Evolutionary conservation across 1,140 invertebrate species (phyloP).

Genomic region (Euwallacea similis): DNA sequence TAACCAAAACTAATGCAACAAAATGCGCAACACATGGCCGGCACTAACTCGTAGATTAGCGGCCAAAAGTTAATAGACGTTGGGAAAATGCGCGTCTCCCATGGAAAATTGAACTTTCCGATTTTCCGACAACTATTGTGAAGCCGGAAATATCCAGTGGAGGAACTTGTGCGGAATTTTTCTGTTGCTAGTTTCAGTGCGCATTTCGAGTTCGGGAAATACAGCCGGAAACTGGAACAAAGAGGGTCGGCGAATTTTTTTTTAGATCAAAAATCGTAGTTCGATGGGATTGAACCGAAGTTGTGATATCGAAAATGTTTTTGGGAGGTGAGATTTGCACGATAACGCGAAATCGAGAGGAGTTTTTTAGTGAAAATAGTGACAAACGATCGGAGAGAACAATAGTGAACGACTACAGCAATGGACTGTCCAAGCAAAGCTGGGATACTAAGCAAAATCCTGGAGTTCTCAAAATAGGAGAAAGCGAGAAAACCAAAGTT

Average conservation of each 20-base stretch:
- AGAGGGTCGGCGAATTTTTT: neutral
- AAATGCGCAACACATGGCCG: slow-evolving; percentile 35
- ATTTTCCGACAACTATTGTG: slow-evolving; percentile 18
- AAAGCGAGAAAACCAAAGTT: neutral
- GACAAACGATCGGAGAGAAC: neutral
- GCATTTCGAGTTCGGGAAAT: neutral
- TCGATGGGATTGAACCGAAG: neutral
- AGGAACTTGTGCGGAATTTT: slow-evolving; percentile 1
- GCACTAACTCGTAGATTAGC: neutral
- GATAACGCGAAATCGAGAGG: slow-evolving; percentile 27
- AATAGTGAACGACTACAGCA: neutral
- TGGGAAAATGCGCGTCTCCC: slow-evolving; percentile 16
- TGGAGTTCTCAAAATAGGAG: neutral
- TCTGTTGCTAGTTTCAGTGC: neutral
- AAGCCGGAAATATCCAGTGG: slow-evolving; percentile 21
- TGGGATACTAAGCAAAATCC: neutral
- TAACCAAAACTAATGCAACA: slow-evolving; percentile 22
- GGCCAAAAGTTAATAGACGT: slow-evolving; percentile 15
- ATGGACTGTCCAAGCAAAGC: neutral
- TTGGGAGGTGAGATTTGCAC: slow-evolving; percentile 49
- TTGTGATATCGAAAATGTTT: slow-evolving; percentile 41
- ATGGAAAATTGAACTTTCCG: slow-evolving; percentile 21
- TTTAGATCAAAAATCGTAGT: neutral
- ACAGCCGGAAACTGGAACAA: neutral
- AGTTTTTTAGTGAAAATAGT: slow-evolving; percentile 11